Evolutionary conservation across 2,113 vertebrate genomes (phyloP).

Genomic region (Psilopsiagon aymara): DNA sequence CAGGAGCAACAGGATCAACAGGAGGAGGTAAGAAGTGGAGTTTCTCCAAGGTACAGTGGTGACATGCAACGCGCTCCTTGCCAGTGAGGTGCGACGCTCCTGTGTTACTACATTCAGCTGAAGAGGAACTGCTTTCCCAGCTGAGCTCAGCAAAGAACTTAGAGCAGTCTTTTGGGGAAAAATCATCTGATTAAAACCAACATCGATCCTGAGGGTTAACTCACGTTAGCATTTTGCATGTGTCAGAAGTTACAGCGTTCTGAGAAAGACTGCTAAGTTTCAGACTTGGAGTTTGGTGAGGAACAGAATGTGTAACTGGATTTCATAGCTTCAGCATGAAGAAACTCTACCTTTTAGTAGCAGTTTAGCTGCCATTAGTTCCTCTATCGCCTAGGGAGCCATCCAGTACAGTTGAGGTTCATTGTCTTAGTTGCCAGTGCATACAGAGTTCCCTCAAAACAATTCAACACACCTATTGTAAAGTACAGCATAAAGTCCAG

Average conservation of each 20-base stretch:
- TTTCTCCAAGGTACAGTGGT: slow-evolving; percentile 54
- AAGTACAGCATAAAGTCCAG: slow-evolving; percentile 80
- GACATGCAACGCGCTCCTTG: slow-evolving; percentile 62
- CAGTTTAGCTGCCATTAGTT: slow-evolving; percentile 80
- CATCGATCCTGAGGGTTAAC: slow-evolving; percentile 64
- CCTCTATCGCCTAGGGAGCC: slow-evolving; percentile 64
- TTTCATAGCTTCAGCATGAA: slow-evolving; percentile 68
- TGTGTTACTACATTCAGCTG: slow-evolving; percentile 53
- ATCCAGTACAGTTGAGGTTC: slow-evolving; percentile 77
- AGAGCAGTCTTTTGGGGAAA: slow-evolving; percentile 60
- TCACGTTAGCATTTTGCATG: slow-evolving; percentile 44
- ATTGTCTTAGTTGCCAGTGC: slow-evolving; percentile 78
- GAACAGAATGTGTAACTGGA: slow-evolving; percentile 40
- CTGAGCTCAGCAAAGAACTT: slow-evolving; percentile 44
- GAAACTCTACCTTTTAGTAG: slow-evolving; percentile 65
- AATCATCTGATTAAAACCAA: slow-evolving; percentile 51
- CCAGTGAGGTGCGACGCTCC: slow-evolving; percentile 28
- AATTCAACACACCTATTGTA: slow-evolving; percentile 78
- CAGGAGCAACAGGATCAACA: slow-evolving; percentile 20
- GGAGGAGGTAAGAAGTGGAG: slow-evolving; percentile 51
- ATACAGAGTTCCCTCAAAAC: slow-evolving; percentile 75
- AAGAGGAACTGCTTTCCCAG: slow-evolving; percentile 54
- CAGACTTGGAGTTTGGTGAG: slow-evolving; percentile 40
- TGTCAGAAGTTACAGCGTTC: slow-evolving; percentile 67
- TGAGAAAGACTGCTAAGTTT: slow-evolving; percentile 58